A percentile compares a stretch with the other conserved stretches of the same genome.
Conservation (phyloP, 2,888 invertebrate species). For the Pollenia griseotomentosa region DNA sequence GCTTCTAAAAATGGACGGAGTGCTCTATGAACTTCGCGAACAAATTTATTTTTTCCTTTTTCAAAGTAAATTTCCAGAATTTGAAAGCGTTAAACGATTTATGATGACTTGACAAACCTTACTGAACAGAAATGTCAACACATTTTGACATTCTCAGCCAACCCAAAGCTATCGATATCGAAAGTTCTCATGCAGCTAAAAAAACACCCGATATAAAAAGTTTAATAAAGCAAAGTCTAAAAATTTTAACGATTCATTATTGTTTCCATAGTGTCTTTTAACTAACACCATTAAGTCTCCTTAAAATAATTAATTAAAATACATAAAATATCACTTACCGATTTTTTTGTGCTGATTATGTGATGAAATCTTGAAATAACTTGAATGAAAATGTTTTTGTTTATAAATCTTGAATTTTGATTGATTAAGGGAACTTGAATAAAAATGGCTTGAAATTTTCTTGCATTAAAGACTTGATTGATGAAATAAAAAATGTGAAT, state of each 20-base stretch:
- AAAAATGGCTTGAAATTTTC: background rate
- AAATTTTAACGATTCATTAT: no score
- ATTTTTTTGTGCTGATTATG: background rate
- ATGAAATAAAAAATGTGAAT: conserved; percentile 26
- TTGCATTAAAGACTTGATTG: conserved; percentile 39
- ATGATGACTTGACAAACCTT: no score
- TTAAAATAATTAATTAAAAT: background rate
- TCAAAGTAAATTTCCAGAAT: no score
- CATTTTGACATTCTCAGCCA: no score
- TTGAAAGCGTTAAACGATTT: no score
- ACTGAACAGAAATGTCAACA: no score
- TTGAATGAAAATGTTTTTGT: conserved; percentile 21
- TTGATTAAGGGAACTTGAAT: conserved; percentile 8
- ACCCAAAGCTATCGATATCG: background rate
- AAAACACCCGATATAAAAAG: no score
- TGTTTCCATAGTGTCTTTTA: no score
- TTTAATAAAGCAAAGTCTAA: no score
- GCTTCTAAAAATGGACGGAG: no score
- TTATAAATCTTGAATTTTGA: conserved; percentile 42
- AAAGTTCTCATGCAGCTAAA: background rate
- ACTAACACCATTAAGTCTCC: background rate
- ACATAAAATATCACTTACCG: conserved; percentile 41
- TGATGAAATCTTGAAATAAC: background rate
- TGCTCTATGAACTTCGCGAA: no score
- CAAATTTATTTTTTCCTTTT: no score